Evolutionary conservation across 2,113 vertebrate species (phyloP).

Genomic region (Ptychochromis oligacanthus): DNA sequence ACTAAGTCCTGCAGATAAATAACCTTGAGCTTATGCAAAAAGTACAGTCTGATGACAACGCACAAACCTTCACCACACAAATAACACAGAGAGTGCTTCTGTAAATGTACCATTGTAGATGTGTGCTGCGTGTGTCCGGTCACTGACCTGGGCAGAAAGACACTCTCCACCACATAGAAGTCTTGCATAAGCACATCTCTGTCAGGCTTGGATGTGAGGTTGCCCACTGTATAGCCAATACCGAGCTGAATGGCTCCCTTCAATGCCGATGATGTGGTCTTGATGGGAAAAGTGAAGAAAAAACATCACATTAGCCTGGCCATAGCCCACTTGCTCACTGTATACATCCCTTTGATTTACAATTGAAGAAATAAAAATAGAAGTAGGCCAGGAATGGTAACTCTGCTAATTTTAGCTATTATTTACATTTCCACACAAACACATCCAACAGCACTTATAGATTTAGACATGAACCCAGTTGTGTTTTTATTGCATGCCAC

Average conservation of each 20-base stretch:
- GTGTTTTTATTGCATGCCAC: background rate
- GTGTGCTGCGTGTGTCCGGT: background rate
- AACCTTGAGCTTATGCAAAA: conserved; percentile 34
- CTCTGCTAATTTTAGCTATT: too few species aligned
- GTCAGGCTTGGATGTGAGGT: conserved; percentile 96
- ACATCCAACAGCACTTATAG: background rate
- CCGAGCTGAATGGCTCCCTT: conserved; percentile 97
- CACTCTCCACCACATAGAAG: conserved; percentile 98
- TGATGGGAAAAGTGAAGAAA: conserved; percentile 38
- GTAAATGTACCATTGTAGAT: background rate
- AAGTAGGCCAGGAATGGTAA: background rate
- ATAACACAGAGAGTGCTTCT: background rate
- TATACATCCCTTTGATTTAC: background rate
- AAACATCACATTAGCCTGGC: conserved; percentile 42
- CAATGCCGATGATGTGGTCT: conserved; percentile 96
- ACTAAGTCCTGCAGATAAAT: conserved; percentile 18
- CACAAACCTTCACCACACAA: background rate
- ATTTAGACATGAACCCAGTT: background rate
- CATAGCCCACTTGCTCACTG: conserved; percentile 1
- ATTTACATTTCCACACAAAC: background rate
- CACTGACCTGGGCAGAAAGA: conserved; percentile 93
- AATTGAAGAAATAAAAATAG: background rate
- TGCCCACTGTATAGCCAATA: conserved; percentile 97
- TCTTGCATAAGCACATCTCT: conserved; percentile 99
- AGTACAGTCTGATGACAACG: background rate